Evolutionary conservation across 2,113 vertebrate genomes (phyloP), one percentile per base, ranked within the genome.

Genomic region (Bubalus kerabau): DNA sequence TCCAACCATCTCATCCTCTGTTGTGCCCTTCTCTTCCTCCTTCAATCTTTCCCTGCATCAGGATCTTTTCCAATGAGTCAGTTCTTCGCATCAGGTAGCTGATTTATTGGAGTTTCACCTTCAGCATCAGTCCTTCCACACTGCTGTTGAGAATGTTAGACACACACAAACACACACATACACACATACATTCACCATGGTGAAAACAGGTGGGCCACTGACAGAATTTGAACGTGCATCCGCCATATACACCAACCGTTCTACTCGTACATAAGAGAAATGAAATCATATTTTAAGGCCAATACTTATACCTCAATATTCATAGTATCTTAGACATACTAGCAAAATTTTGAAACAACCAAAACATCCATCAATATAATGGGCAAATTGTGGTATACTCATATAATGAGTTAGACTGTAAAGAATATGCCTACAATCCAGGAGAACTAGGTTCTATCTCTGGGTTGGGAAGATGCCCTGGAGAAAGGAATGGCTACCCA

Each of bases 161-260:
- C 59, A 64, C 14, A 7, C 56, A 32, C 14, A 43, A 71, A 12
- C 67, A 71, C 32, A n/a, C 17, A 19, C 32, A n/a, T 17, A n/a
- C 32, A 67, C 32, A 9, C 8, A 71, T 43, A 1, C 7, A 59
- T 12, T 7, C n/a, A 52, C 14, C 32, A 11, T 48, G 46, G 14
- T 85, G 46, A 52, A 80, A 60, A 74, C 2, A 87, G 17, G 52
- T 30, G 11, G 28, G 2, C 0, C 2, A 6, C 86, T 96, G 93
- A 5, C 15, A 30, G 6, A 17, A 43, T 8, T 2, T 52, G 7
- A 83, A 48, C 0, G 10, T 40, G 36, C 2, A 83, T 0, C 7
- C 9, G 21, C 2, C 2, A 6, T 7, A 19, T n/a, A 21, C 12
- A 6, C 2, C 7, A 88, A 2, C 0, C 4, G 15, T 83, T 92